A percentile compares a stretch with the other conserved stretches of the same genome.
Conservation (phyloP, 2,797 vertebrate genomes). For the Orestias chungarensis region DNA sequence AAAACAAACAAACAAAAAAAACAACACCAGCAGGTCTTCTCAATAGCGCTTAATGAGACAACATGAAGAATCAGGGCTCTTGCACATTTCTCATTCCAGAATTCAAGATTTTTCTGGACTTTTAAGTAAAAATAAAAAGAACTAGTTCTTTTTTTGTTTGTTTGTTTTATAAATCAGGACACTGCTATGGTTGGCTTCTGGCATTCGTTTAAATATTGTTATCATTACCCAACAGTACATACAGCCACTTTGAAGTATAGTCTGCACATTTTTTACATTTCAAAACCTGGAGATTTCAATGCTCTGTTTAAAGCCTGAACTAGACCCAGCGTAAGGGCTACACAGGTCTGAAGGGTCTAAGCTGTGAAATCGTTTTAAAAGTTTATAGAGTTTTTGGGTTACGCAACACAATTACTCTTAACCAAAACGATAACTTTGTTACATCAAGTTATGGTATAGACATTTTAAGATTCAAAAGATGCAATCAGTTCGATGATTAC, state of each 20-base stretch:
- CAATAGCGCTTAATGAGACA: slow-evolving; percentile 20
- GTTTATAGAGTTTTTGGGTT: background rate
- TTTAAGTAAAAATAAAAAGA: background rate
- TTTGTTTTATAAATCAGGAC: background rate
- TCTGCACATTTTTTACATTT: background rate
- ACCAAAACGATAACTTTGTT: background rate
- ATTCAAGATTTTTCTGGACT: background rate
- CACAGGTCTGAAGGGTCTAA: background rate
- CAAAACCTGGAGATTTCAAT: background rate
- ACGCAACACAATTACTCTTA: background rate
- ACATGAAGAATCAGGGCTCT: background rate
- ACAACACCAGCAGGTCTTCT: background rate
- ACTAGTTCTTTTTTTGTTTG: background rate
- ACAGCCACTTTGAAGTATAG: background rate
- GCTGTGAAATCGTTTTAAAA: background rate
- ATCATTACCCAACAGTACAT: background rate
- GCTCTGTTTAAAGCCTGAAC: background rate
- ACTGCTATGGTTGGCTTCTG: background rate
- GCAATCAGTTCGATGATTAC: background rate
- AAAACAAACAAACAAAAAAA: background rate
- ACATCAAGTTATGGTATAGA: background rate
- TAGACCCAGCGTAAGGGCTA: background rate
- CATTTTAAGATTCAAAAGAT: background rate
- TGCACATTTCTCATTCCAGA: background rate
- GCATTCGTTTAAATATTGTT: background rate